Conservation (phyloP, 2,797 vertebrate species). For the Holocentrus rufus region DNA sequence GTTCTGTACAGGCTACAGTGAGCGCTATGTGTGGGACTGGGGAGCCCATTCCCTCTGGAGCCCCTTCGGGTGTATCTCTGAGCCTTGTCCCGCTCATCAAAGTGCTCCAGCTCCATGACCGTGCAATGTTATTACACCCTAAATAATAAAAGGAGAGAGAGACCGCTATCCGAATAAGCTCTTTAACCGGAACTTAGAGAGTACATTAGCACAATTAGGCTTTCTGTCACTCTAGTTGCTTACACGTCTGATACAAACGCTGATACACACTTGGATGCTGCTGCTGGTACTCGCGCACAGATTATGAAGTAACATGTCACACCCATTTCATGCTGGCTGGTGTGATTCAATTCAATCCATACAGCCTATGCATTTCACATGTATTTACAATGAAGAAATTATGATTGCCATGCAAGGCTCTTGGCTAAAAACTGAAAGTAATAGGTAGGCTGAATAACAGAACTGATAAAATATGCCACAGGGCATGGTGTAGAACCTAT, state of each 20-base stretch:
- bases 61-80: constrained; percentile 89
- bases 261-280: constrained; percentile 33
- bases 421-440: not conserved
- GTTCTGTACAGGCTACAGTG: constrained; percentile 99
- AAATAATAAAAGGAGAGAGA: constrained; percentile 22
- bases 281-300: constrained; percentile 44
- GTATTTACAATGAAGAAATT: not conserved
- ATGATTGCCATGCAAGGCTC: not conserved
- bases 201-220: constrained; percentile 8
- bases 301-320: constrained; percentile 68
- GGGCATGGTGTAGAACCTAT: constrained; percentile 2
- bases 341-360: constrained; percentile 15
- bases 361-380: constrained; percentile 14
- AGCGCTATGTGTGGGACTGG: constrained; percentile 97
- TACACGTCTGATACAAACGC: constrained; percentile 19
- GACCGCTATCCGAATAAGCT: constrained; percentile 11
- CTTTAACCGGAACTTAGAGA: constrained; percentile 3
- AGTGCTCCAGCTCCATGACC: constrained; percentile 96
- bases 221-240: constrained; percentile 18
- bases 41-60: constrained; percentile 92
- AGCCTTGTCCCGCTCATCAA: constrained; percentile 96
- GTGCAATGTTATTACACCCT: constrained; percentile 41
- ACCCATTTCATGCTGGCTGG: constrained; percentile 69
- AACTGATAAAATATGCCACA: not conserved
- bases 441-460: constrained; percentile 4